These are phyloP conservation scores for Syrmaticus mikado DNA, from an alignment of 2,113 vertebrate genomes.

Conservation along the genomic window DNA sequence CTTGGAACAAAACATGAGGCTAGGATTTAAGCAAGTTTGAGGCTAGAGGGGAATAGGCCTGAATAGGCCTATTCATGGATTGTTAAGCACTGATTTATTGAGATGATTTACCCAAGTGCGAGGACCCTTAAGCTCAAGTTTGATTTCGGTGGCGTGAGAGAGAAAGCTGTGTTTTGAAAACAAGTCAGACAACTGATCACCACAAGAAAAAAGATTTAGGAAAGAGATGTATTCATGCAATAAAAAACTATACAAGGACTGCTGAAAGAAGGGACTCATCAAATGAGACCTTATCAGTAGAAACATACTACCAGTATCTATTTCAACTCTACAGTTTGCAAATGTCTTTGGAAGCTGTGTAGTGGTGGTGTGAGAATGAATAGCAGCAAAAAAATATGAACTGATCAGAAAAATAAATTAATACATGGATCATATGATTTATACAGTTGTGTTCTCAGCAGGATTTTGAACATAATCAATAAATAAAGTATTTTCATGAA, in stretches of 20 bases:
- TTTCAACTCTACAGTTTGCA: neutral
- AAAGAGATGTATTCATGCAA: neutral
- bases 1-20: constrained; percentile 38
- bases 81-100: neutral
- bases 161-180: neutral
- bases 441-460: neutral
- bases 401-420: neutral
- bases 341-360: neutral
- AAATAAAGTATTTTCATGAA: neutral
- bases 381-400: neutral
- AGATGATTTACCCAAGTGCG: neutral
- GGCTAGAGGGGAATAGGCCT: constrained; percentile 40
- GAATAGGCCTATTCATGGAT: neutral
- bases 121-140: neutral
- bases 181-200: neutral
- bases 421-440: neutral
- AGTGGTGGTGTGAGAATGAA: neutral
- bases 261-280: neutral
- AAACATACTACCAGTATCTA: neutral
- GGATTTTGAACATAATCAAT: neutral
- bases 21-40: constrained; percentile 38
- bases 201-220: neutral
- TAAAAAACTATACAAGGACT: neutral
- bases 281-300: neutral
- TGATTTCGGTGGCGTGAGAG: neutral